Conservation (phyloP, 2,113 vertebrate species). For the Monarcha castaneiventris region DNA sequence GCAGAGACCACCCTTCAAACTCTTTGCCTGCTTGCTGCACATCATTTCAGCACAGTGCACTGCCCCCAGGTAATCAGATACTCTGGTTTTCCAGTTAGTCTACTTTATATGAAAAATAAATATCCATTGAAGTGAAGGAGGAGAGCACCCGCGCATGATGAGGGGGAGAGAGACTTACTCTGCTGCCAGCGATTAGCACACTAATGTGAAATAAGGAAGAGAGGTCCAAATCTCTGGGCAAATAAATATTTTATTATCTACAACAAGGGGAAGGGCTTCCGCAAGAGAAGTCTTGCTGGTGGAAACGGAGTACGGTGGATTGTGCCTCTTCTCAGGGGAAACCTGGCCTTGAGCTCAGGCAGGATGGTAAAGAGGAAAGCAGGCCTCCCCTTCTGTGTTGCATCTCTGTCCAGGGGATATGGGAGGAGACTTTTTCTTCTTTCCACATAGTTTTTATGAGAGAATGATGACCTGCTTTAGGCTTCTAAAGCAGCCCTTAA, state of each 20-base stretch:
- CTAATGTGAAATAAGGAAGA: conserved; percentile 56
- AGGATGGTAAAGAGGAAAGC: neutral
- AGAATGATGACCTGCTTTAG: conserved; percentile 16
- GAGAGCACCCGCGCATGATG: neutral
- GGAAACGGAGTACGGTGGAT: neutral
- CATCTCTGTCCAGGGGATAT: neutral
- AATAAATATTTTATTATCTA: conserved; percentile 62
- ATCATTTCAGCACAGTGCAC: neutral
- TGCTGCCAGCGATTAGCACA: conserved; percentile 47
- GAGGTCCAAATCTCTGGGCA: conserved; percentile 41
- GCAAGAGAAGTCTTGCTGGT: neutral
- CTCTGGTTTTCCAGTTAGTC: conserved; percentile 12
- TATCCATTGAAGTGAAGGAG: conserved; percentile 7
- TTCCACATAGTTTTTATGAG: neutral
- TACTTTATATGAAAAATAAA: conserved; percentile 46
- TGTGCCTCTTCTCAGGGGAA: conserved; percentile 2
- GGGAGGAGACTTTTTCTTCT: neutral
- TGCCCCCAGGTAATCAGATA: neutral
- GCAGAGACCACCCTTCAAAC: neutral
- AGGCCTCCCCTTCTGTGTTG: neutral
- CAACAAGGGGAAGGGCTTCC: conserved; percentile 30
- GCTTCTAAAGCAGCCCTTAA: neutral
- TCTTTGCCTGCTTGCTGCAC: neutral
- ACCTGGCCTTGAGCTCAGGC: conserved; percentile 32
- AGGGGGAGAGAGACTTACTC: neutral